Evolutionary conservation across 2,888 invertebrate species (phyloP).

Genomic region (Microchrysa polita): DNA sequence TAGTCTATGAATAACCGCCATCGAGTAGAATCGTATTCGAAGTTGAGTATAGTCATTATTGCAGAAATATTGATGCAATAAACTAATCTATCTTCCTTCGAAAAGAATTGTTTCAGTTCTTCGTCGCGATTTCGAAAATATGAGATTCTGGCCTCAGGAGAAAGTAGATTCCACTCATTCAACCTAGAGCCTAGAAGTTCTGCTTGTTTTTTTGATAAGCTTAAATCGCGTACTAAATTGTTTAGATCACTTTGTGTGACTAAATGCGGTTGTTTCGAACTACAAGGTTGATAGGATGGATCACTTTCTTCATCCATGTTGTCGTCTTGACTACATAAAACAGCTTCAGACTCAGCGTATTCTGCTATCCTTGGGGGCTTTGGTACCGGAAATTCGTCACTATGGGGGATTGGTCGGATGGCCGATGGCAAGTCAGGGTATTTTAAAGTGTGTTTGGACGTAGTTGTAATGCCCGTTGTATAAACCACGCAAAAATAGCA

Average conservation of each 20-base stretch:
- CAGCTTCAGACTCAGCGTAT: too few relatives aligned
- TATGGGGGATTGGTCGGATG: slow-evolving; percentile 32
- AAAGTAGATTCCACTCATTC: slow-evolving; percentile 21
- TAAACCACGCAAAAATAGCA: slow-evolving; percentile 39
- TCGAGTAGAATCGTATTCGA: slow-evolving; percentile 28
- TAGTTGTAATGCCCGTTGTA: too few relatives aligned
- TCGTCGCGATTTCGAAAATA: slow-evolving; percentile 30
- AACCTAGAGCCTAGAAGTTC: too few relatives aligned
- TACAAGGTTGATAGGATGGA: slow-evolving; percentile 21
- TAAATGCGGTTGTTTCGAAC: slow-evolving; percentile 28
- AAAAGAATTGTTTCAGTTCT: slow-evolving; percentile 10
- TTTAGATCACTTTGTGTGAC: slow-evolving; percentile 22
- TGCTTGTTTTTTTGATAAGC: slow-evolving; percentile 9
- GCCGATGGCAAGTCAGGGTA: slow-evolving; percentile 37
- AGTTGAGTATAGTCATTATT: slow-evolving; percentile 36
- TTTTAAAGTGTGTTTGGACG: slow-evolving; percentile 26
- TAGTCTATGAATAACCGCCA: slow-evolving; percentile 21
- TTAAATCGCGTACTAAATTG: slow-evolving; percentile 15
- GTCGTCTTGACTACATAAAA: too few relatives aligned
- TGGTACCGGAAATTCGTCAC: slow-evolving; percentile 36
- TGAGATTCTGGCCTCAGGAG: slow-evolving; percentile 26
- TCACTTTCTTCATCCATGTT: too few relatives aligned
- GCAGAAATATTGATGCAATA: slow-evolving; percentile 34
- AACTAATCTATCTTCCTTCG: slow-evolving; percentile 30
- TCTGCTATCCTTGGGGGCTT: too few relatives aligned